Base-by-base conservation (phyloP, 1,140 invertebrate species). In the Papilio dardanus region DNA sequence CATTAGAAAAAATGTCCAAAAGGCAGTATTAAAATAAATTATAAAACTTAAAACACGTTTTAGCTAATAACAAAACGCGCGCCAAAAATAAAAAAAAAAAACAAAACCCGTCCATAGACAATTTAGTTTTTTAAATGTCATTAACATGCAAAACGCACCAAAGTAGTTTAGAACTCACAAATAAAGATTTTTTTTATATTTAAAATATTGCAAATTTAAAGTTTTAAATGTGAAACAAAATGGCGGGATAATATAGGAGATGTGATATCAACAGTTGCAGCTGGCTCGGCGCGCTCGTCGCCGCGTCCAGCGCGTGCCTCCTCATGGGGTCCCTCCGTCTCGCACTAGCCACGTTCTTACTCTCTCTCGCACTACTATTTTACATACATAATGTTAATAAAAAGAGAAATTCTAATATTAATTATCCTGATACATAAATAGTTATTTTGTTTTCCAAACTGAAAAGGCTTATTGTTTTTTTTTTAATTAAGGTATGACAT, bases 21-120 rank as follows among this genome's bases (percentile, higher is more conserved):
- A 91, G 91, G 90, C 91, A 91, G 88, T 92, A 89, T 92, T 86
- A 79, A 79, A 82, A 75, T 78, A 74, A 78, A 77, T 35, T 21
- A 3, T 37, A 37, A 40, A 21, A 21, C 3, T 42, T 14, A 42
- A 62, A 14, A 62, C 24, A 28, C 54, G 16, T 14, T 28, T 62
- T 62, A 30, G 24, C 67, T 19, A 42, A 42, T 35, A 69, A 69
- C 33, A 69, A 37, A 19, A 40, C 21, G 16, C 66, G 28, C 66
- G n/a, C 35, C 62, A 33, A 33, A 66, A 66, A 66, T 12, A 31
- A 12, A 68, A 68, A 68, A 58, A 1, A 24, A 54, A 54, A 54
- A 7, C 21, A 19, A 54, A 24, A 50, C 46, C 21, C 5, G 19
- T 28, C 12, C 50, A 62, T 62, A 28, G 46, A 50, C 3, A 14